These are phyloP conservation scores for Sardina pilchardus DNA, from an alignment of 2,113 vertebrate species.

Conservation along the genomic window DNA sequence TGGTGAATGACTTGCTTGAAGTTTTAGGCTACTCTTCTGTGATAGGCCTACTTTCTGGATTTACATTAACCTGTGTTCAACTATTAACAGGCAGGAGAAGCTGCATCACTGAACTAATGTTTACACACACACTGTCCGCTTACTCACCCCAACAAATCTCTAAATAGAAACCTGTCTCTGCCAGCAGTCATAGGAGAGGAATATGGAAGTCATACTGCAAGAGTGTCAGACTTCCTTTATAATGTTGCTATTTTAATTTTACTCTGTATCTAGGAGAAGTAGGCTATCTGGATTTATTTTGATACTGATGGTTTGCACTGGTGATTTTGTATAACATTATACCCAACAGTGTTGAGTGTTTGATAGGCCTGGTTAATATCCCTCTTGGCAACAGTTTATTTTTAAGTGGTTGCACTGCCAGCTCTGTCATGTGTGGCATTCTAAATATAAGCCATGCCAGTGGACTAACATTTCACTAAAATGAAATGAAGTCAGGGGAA, in stretches of 20 bases:
- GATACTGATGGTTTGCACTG: neutral
- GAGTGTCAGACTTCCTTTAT: conserved; percentile 19
- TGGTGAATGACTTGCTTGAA: neutral
- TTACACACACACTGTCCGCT: neutral
- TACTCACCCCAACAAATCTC: conserved; percentile 19
- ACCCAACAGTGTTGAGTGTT: neutral
- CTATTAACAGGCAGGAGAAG: neutral
- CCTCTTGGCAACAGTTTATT: conserved; percentile 33
- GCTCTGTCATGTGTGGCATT: conserved; percentile 33
- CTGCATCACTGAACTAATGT: neutral
- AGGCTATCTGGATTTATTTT: neutral
- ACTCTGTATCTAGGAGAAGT: neutral
- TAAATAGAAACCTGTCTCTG: conserved; percentile 20
- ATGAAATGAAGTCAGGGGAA: conserved; percentile 19
- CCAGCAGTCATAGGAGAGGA: conserved; percentile 9
- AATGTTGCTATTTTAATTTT: conserved; percentile 32
- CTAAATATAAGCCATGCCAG: conserved; percentile 41
- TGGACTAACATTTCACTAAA: conserved; percentile 30
- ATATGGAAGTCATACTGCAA: neutral
- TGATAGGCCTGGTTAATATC: conserved; percentile 6
- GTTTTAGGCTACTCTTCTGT: neutral
- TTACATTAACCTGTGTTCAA: neutral
- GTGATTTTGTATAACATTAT: neutral
- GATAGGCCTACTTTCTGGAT: neutral
- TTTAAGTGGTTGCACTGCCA: conserved; percentile 29